These are phyloP conservation scores for Morinoia aosen DNA, from an alignment of 2,888 invertebrate species.

Conservation along the genomic window DNA sequence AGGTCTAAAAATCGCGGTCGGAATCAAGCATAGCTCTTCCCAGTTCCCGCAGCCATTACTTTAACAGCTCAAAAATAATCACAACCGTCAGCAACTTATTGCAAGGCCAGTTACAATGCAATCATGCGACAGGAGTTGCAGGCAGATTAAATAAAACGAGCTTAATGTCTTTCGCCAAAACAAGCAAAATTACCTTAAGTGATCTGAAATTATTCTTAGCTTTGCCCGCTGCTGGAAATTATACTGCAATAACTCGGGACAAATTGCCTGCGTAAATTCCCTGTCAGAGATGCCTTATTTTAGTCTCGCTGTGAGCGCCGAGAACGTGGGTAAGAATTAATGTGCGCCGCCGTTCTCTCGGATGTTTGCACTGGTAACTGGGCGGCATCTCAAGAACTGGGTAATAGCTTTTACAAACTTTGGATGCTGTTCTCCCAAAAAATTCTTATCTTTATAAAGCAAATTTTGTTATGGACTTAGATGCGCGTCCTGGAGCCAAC, in stretches of 20 bases:
- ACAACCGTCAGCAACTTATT: not conserved
- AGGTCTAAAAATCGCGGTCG: too few species aligned
- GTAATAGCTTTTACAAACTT: not conserved
- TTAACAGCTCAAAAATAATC: not conserved
- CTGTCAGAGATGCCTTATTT: slow-evolving; percentile 29
- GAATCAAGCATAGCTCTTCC: not conserved
- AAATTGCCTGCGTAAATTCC: slow-evolving; percentile 41
- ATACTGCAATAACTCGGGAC: slow-evolving; percentile 44
- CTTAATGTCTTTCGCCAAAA: not conserved
- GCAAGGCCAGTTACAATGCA: not conserved
- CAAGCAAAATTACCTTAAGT: slow-evolving; percentile 35
- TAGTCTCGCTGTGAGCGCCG: not conserved
- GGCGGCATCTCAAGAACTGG: not conserved
- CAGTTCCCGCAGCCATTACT: not conserved
- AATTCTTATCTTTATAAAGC: not conserved
- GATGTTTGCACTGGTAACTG: not conserved
- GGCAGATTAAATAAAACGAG: not conserved
- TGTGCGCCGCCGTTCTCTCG: not conserved
- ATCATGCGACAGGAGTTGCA: not conserved
- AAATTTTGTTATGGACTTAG: not conserved
- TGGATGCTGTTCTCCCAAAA: not conserved
- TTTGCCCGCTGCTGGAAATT: slow-evolving; percentile 29
- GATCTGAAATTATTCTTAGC: slow-evolving; percentile 33
- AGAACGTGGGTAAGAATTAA: slow-evolving; percentile 21
- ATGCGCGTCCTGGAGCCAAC: not conserved